Conservation (phyloP, 2,113 vertebrate species). For the Rousettus leschenaultii region DNA sequence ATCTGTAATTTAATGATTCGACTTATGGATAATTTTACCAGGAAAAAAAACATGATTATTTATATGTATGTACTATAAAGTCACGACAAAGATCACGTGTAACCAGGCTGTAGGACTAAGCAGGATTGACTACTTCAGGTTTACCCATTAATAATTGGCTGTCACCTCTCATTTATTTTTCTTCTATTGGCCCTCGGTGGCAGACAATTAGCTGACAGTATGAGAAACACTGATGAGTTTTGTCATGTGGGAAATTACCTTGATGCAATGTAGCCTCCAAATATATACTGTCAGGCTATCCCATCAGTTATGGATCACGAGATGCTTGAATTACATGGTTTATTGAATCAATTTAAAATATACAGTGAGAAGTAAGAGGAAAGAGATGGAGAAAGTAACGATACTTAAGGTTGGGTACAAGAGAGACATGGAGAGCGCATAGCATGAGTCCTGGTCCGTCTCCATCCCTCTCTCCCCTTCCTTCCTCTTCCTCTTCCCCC, state of each 20-base stretch:
- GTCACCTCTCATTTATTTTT: constrained; percentile 19
- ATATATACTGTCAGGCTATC: not conserved
- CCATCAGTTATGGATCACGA: not conserved
- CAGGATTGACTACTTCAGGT: not conserved
- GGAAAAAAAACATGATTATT: not conserved
- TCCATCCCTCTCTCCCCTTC: rapidly evolving
- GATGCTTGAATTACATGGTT: constrained; percentile 1
- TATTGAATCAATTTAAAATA: constrained; percentile 41
- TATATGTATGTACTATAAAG: not conserved
- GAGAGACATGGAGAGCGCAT: not conserved
- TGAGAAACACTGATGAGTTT: constrained; percentile 15
- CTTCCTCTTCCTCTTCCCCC: not conserved
- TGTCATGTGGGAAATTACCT: constrained; percentile 44
- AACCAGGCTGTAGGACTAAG: not conserved
- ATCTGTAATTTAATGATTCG: not conserved
- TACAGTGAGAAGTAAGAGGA: not conserved
- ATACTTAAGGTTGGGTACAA: not conserved
- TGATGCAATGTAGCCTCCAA: not conserved
- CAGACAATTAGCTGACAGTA: constrained; percentile 11
- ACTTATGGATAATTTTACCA: not conserved
- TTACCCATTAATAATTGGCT: constrained; percentile 18
- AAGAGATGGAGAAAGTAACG: not conserved
- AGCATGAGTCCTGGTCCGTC: not conserved
- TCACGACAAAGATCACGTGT: not conserved
- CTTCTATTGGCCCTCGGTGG: not conserved